Evolutionary conservation across 2,888 invertebrate genomes (phyloP).

Genomic region (Pocota personata): DNA sequence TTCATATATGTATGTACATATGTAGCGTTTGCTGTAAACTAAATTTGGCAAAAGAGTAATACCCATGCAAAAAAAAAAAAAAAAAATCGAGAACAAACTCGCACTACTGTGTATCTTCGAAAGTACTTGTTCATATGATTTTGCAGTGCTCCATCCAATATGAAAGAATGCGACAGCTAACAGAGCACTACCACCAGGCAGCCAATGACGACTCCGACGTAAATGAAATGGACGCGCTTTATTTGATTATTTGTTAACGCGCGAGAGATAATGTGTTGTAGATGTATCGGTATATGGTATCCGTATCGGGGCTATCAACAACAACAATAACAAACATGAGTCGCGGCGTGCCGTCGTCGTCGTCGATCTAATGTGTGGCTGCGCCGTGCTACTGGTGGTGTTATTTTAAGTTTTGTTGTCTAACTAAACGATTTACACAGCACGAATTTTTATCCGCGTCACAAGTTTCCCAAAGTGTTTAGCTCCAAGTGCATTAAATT

Average conservation of each 20-base stretch:
- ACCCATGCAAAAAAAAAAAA: not conserved
- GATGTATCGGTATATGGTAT: slow-evolving; percentile 51
- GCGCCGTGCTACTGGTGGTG: slow-evolving; percentile 48
- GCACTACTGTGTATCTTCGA: not conserved
- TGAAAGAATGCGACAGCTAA: slow-evolving; percentile 53
- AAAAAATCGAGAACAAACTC: slow-evolving; percentile 6
- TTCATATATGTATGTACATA: not conserved
- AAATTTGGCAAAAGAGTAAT: slow-evolving; percentile 5
- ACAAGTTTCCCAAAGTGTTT: slow-evolving; percentile 33
- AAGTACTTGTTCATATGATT: slow-evolving; percentile 25
- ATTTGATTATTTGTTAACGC: slow-evolving; percentile 68
- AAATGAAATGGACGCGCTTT: slow-evolving; percentile 64
- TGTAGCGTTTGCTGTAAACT: not conserved
- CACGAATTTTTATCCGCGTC: slow-evolving; percentile 49
- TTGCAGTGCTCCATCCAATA: slow-evolving; percentile 21
- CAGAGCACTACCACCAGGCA: slow-evolving; percentile 17
- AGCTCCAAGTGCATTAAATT: slow-evolving; percentile 28
- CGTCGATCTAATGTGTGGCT: slow-evolving; percentile 39
- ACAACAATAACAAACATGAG: slow-evolving; percentile 52
- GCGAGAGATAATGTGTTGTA: slow-evolving; percentile 58
- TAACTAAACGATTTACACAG: slow-evolving; percentile 64
- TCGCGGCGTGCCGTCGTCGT: slow-evolving; percentile 31
- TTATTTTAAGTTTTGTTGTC: slow-evolving; percentile 70
- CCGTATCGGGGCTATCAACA: slow-evolving; percentile 59
- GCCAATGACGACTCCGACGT: slow-evolving; percentile 40